These are phyloP conservation scores for Ophioninae sp. DNA, from an alignment of 2,888 invertebrate genomes.

Conservation along the genomic window DNA sequence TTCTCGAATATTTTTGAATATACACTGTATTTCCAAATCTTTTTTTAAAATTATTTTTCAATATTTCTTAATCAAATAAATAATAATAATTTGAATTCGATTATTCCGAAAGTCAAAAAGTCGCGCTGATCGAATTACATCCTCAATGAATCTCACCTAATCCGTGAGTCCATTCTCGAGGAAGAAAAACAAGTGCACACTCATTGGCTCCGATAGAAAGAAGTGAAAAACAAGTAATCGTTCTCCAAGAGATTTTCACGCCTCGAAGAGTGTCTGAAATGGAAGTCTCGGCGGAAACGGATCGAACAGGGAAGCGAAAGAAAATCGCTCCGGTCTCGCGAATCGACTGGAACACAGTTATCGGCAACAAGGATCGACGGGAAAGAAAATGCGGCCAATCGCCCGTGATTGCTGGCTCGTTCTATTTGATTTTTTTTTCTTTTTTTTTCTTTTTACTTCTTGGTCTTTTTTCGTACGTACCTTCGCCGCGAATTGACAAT, in stretches of 20 bases:
- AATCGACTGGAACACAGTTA: not conserved
- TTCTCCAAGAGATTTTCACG: conserved; percentile 20
- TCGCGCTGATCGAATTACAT: not conserved
- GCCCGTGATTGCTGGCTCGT: conserved; percentile 4
- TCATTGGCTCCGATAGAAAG: not conserved
- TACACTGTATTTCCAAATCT: no score
- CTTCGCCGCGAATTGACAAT: conserved; percentile 4
- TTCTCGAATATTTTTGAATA: no score
- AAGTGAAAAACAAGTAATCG: conserved; percentile 23
- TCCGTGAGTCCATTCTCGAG: not conserved
- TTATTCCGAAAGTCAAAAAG: not conserved
- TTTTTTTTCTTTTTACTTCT: not conserved
- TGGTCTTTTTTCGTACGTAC: not conserved
- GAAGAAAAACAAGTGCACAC: conserved; percentile 6
- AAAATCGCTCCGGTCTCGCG: conserved; percentile 11
- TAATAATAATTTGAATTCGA: no score
- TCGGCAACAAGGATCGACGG: conserved; percentile 1
- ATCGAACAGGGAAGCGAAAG: not conserved
- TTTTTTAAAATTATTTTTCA: no score
- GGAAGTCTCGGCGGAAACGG: conserved; percentile 3
- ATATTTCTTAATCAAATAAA: no score
- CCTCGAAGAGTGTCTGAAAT: conserved; percentile 19
- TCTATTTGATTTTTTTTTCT: not conserved
- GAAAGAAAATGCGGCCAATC: conserved; percentile 3
- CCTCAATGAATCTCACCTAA: not conserved